phyloP scores from a whole-genome alignment of 2,888 invertebrate species.

The Tinea trinotella region DNA sequence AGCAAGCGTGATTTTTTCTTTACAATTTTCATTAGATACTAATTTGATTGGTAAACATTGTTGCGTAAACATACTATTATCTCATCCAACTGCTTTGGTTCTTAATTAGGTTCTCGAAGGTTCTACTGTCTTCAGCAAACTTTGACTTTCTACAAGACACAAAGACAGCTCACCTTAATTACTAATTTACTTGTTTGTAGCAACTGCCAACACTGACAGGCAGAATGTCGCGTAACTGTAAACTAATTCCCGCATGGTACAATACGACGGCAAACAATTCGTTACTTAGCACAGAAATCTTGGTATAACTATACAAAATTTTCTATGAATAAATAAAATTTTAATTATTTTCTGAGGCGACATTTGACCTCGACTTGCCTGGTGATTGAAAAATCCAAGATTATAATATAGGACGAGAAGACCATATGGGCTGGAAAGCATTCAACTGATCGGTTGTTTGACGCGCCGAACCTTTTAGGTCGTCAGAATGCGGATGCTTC shows the following conservation, averaged over 20 bases:
- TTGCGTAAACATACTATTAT: neutral
- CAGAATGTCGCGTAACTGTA: constrained; percentile 23
- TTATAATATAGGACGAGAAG: too few species aligned
- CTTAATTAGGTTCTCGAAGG: neutral
- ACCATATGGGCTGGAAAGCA: too few species aligned
- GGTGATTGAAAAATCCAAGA: too few species aligned
- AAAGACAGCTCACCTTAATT: constrained; percentile 27
- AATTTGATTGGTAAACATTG: too few species aligned
- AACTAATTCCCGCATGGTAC: constrained; percentile 19
- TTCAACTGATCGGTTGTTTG: too few species aligned
- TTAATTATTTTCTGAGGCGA: too few species aligned
- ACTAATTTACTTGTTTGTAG: constrained; percentile 35
- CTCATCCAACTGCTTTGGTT: neutral
- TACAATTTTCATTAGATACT: too few species aligned
- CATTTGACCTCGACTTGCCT: too few species aligned
- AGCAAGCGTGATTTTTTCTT: too few species aligned
- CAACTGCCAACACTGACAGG: constrained; percentile 17
- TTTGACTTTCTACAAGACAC: constrained; percentile 18
- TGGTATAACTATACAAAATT: neutral
- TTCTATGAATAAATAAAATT: neutral
- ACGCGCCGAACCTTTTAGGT: too few species aligned
- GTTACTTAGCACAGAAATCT: neutral
- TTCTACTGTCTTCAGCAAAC: neutral
- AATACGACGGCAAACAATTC: neutral
- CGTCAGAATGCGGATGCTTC: too few species aligned